Conservation (phyloP, 2,113 vertebrate genomes). For the Agelaius tricolor region DNA sequence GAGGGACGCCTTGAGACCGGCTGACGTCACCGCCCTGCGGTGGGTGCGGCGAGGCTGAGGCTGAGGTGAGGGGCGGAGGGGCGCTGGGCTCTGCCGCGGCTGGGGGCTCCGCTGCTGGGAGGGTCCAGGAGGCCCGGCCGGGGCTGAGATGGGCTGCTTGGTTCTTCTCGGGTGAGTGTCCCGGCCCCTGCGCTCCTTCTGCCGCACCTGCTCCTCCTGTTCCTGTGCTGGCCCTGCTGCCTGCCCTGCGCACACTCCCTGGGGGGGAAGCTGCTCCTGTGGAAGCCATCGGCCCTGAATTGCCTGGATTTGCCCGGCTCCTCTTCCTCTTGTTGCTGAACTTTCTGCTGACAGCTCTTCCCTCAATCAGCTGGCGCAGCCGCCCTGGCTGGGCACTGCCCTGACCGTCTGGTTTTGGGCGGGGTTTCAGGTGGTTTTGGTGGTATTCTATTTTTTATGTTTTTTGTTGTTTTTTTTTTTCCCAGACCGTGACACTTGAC, state of each 20-base stretch:
- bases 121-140: too few relatives aligned
- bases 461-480: too few relatives aligned
- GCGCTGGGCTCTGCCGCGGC: fast-evolving
- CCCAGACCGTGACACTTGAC: neutral
- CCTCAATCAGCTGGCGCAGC: neutral
- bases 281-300: neutral
- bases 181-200: too few relatives aligned
- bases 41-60: neutral
- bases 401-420: neutral
- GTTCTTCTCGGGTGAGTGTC: too few relatives aligned
- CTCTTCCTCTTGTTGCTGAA: neutral
- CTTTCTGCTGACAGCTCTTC: neutral
- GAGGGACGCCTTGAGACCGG: neutral
- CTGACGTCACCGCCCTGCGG: neutral
- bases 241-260: fast-evolving
- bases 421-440: neutral
- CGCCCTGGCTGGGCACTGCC: neutral
- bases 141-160: neutral
- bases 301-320: neutral
- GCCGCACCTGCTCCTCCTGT: neutral
- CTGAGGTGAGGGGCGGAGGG: neutral
- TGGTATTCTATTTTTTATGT: neutral
- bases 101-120: fast-evolving
- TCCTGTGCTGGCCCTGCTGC: neutral
- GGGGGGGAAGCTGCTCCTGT: fast-evolving